These are phyloP conservation scores for Cynodonichthys magdalenae DNA, from an alignment of 2,797 vertebrate genomes.

Conservation along the genomic window DNA sequence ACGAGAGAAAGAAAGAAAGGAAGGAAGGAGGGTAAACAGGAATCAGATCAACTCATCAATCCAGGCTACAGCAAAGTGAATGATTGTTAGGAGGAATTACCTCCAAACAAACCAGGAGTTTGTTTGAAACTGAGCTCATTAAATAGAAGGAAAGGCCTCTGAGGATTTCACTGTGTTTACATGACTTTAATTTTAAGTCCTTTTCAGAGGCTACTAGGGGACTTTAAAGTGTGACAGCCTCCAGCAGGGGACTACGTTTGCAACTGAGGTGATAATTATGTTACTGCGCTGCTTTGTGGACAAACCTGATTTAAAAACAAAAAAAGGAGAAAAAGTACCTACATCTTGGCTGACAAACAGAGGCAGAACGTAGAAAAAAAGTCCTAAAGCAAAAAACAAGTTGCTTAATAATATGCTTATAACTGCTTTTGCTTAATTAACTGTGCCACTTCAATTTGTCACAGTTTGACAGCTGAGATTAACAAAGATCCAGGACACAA, in stretches of 20 bases:
- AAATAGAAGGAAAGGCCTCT: constrained; percentile 18
- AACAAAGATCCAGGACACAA: neutral
- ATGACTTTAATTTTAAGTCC: constrained; percentile 34
- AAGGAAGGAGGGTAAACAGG: constrained; percentile 16
- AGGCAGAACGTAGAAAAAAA: neutral
- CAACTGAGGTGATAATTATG: constrained; percentile 7
- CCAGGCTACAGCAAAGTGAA: constrained; percentile 24
- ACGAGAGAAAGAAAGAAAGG: constrained; percentile 1
- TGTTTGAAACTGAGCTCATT: constrained; percentile 26
- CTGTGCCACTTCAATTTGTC: neutral
- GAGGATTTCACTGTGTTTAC: constrained; percentile 44
- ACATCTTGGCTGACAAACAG: neutral
- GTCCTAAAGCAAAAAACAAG: neutral
- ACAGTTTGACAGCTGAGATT: neutral
- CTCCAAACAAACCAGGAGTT: constrained; percentile 17
- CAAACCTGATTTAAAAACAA: neutral
- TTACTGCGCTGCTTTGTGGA: constrained; percentile 12
- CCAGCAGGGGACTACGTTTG: constrained; percentile 16
- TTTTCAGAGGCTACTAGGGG: constrained; percentile 32
- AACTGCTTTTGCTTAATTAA: neutral
- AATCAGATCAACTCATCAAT: constrained; percentile 32
- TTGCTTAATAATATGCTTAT: no score
- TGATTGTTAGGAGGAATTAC: constrained; percentile 13
- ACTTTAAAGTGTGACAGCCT: constrained; percentile 25
- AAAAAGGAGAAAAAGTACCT: neutral